phyloP scores from a whole-genome alignment of 2,113 vertebrate genomes.

The Brevimyrus niger region DNA sequence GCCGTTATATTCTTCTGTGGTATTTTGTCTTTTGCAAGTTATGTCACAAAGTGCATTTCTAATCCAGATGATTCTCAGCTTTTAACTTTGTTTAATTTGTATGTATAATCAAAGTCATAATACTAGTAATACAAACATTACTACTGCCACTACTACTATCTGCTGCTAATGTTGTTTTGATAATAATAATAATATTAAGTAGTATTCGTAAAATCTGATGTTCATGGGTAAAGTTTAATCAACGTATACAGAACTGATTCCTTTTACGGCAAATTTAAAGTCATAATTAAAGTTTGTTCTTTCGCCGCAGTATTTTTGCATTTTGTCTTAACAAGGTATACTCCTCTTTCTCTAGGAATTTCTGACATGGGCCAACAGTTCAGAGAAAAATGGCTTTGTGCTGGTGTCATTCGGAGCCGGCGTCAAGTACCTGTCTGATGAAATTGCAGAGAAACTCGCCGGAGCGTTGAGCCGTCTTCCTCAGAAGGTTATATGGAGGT shows the following conservation, averaged over 20 bases:
- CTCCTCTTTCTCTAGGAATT: conserved; percentile 65
- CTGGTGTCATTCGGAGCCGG: conserved; percentile 95
- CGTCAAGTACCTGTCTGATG: conserved; percentile 92
- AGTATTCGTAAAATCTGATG: not conserved
- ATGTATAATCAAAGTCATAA: not conserved
- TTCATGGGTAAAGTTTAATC: not conserved
- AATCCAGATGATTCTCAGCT: not conserved
- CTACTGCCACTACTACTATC: not conserved
- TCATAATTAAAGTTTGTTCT: conserved; percentile 21
- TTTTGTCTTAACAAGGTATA: not conserved
- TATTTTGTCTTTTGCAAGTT: not conserved
- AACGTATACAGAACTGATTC: not conserved
- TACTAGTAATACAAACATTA: not conserved
- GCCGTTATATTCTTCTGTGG: not conserved
- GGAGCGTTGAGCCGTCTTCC: conserved; percentile 79
- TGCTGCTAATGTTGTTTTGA: not conserved
- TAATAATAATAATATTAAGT: not conserved
- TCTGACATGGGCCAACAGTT: conserved; percentile 76
- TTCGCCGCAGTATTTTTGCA: too few relatives aligned
- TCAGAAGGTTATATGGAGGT: conserved; percentile 96
- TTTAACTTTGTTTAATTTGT: not conserved
- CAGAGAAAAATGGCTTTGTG: conserved; percentile 82
- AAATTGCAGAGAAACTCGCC: conserved; percentile 83
- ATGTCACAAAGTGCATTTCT: not conserved
- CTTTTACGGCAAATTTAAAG: not conserved